These are phyloP conservation scores for Phragmatobia fuliginosa DNA, from an alignment of 2,888 invertebrate genomes.

Conservation along the genomic window DNA sequence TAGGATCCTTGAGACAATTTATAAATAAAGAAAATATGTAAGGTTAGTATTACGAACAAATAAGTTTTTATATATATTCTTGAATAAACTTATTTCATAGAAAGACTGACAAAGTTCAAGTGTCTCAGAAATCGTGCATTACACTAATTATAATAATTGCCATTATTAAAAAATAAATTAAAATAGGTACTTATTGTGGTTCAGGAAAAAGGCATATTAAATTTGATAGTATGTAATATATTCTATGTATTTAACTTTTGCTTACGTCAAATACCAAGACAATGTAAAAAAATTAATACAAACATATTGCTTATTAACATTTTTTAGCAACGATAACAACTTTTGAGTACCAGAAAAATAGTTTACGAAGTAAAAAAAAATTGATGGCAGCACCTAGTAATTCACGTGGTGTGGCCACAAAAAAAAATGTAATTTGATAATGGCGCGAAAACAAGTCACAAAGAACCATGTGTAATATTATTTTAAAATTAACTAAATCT, in stretches of 20 bases:
- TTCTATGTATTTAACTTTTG: constrained; percentile 25
- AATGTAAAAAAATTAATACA: constrained; percentile 30
- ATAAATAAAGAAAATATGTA: background rate
- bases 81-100: background rate
- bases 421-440: no score
- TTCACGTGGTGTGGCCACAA: no score
- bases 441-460: no score
- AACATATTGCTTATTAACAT: constrained; percentile 33
- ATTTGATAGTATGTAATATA: constrained; percentile 13
- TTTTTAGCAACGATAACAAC: constrained; percentile 54
- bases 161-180: background rate
- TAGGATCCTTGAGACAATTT: background rate
- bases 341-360: constrained; percentile 49
- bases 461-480: no score
- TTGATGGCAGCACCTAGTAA: background rate
- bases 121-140: background rate
- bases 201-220: background rate
- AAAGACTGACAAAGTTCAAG: background rate
- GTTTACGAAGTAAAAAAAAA: no score
- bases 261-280: constrained; percentile 28
- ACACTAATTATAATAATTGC: background rate
- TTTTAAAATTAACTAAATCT: no score
- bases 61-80: background rate
- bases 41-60: background rate
- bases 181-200: background rate